Base-by-base conservation (phyloP, 2,888 invertebrate species). In the Achlya flavicornis region DNA sequence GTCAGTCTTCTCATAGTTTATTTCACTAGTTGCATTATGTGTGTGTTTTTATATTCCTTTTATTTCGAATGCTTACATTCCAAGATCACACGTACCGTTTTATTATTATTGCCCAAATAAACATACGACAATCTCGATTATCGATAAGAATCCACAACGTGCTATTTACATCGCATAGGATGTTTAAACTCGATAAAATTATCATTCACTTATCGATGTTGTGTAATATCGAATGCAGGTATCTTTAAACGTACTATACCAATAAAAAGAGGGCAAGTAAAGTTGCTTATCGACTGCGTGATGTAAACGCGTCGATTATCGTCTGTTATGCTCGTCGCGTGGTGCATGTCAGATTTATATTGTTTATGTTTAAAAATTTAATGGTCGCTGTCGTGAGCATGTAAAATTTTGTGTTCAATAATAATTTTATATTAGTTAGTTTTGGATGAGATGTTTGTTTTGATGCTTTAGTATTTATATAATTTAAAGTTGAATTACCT, bases 131-230 rank as follows among this genome's bases (percentile, higher is more conserved):
- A 68, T 63, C 63, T 67, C 61, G 53, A 58, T 62, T 73, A 62
- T 69, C 66, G 70, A 77, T 76, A 75, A 72, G 65, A 53, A 10
- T 61, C 67, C 66, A 72, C 66, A 60, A 68, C 58, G 72, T 72
- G 71, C 67, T 75, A 70, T 73, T 76, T 76, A 73, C 70, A 66
- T 58, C 70, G 70, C 74, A 76, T 79, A 77, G 70, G 74, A 66
- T 75, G 79, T 81, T 78, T 77, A 74, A 78, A 78, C 75, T 75
- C 72, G 65, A 79, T 78, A 76, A 78, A 81, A 78, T 78, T 79
- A 77, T 79, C 79, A 75, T 63, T 73, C 69, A 65, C 73, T 80
- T 84, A 83, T 80, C 84, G 77, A 74, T 76, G 73, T 79, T 77
- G 77, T 73, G 76, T 74, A 79, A 80, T 75, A 68, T 63, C 66